Evolutionary conservation across 1,140 invertebrate genomes (phyloP).

Genomic region (Druon quercuslanigerum): DNA sequence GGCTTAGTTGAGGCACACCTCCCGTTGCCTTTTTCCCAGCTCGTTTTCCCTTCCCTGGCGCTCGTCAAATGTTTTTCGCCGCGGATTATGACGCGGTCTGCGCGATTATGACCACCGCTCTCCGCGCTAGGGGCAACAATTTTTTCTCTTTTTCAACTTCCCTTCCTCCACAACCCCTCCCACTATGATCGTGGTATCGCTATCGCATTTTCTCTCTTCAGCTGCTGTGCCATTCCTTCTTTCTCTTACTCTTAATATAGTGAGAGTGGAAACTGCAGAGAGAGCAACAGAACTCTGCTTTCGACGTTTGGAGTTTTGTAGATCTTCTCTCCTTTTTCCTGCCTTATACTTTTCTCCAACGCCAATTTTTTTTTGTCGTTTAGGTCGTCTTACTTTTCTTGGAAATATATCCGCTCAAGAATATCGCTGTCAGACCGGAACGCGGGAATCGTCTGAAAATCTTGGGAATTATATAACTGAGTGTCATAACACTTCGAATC

Average conservation of each 20-base stretch:
- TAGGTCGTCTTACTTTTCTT: not conserved
- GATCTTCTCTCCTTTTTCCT: slow-evolving; percentile 38
- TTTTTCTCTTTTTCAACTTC: slow-evolving; percentile 43
- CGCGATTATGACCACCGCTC: slow-evolving; percentile 73
- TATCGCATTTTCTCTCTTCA: slow-evolving; percentile 40
- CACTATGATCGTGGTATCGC: slow-evolving; percentile 32
- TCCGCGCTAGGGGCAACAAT: slow-evolving; percentile 34
- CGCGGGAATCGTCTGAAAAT: no score
- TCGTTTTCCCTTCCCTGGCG: slow-evolving; percentile 50
- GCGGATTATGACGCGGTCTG: slow-evolving; percentile 76
- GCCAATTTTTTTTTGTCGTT: slow-evolving; percentile 25
- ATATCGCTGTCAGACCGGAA: no score
- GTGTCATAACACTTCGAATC: no score
- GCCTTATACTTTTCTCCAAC: slow-evolving; percentile 37
- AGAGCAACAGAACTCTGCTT: slow-evolving; percentile 36
- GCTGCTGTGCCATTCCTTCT: slow-evolving; percentile 38
- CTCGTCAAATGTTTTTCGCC: slow-evolving; percentile 75
- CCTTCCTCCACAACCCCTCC: slow-evolving; percentile 21
- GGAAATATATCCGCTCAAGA: not conserved
- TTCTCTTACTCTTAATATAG: slow-evolving; percentile 36
- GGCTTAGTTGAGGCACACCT: slow-evolving; percentile 48
- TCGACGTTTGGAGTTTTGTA: slow-evolving; percentile 39
- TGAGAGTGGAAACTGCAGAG: not conserved
- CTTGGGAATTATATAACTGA: no score
- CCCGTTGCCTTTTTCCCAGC: slow-evolving; percentile 65